Evolutionary conservation across 64 coral and sea anemone genomes (phyloP), one percentile per base, ranked within the genome.

Genomic region (Actinia equina): DNA sequence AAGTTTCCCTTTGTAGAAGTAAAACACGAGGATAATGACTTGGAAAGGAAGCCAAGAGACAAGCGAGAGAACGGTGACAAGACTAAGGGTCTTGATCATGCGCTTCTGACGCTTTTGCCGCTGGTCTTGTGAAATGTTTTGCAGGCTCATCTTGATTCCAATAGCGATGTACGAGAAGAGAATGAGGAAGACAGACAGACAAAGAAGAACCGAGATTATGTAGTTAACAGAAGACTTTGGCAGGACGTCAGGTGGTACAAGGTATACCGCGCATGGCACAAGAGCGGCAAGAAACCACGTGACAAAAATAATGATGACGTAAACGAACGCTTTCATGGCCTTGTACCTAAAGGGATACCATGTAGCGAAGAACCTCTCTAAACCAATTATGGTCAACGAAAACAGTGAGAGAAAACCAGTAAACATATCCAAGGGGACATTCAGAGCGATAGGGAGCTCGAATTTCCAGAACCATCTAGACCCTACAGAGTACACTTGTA

Each of bases 41-140:
- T 91, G 89, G 58, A 91, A 91, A 18, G 89, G 89, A 11, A 91
- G 70, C 89, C 89, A 91, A 2, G 89, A 78, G 0, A 91, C 4
- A 44, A 91, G 30, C 57, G 85, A 86, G 3, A 44, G 6, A 49
- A 52, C 67, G 1, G 83, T 86, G 26, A 91, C 85, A 17, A 91
- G 30, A 14, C 25, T 17, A 2, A 86, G 15, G 56, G 74, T 80
- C 30, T 88, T 88, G 49, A 74, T 54, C 15, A 88, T 42, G 20
- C 44, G 74, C 43, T 22, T 80, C 13, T 79, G 49, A 14, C 77
- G 70, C 53, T 63, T 14, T 16, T 45, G 71, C 7, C 30, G 27
- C 26, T 59, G 58, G 4, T 26, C 25, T 9, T 57, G n/a, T 59
- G 43, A 25, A 5, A 25, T 44, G 4, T 26, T 41, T 37, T 41